phyloP scores from a whole-genome alignment of 2,888 invertebrate genomes.

The Drosophila parthenogenetica region DNA sequence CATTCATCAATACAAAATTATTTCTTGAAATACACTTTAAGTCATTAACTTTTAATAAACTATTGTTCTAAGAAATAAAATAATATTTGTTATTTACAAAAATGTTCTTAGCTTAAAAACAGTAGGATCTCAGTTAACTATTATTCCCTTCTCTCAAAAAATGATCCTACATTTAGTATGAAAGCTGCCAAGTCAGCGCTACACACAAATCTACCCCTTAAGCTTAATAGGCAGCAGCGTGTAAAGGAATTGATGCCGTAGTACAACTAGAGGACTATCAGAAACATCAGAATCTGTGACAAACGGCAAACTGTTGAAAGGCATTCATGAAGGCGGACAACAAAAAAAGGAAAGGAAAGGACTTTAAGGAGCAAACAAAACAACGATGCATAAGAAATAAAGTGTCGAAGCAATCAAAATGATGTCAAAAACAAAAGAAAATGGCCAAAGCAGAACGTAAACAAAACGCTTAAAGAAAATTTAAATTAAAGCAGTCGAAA shows the following conservation, averaged over 20 bases:
- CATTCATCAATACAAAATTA: no score
- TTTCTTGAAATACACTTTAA: no score
- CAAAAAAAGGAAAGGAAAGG: constrained; percentile 6
- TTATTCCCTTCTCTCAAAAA: background rate
- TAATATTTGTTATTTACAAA: no score
- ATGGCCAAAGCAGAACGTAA: constrained; percentile 20
- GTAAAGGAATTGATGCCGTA: constrained; percentile 44
- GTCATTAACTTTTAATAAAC: no score
- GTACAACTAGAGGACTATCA: constrained; percentile 58
- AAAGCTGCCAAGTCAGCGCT: background rate
- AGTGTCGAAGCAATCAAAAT: constrained; percentile 64
- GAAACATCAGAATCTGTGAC: constrained; percentile 42
- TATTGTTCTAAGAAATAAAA: no score
- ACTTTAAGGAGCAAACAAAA: constrained; percentile 26
- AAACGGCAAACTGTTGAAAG: constrained; percentile 51
- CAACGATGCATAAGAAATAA: constrained; percentile 28
- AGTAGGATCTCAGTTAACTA: no score
- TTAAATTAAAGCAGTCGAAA: background rate
- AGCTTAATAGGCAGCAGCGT: background rate
- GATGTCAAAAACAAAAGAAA: constrained; percentile 45
- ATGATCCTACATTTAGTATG: background rate
- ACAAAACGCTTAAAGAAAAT: constrained; percentile 7
- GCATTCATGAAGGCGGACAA: constrained; percentile 1
- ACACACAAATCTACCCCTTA: constrained; percentile 16
- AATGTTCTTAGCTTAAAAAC: no score